A percentile compares a stretch with the other conserved stretches of the same genome.
phyloP scores from a whole-genome alignment of 2,888 invertebrate genomes.

The Ophraella communa region DNA sequence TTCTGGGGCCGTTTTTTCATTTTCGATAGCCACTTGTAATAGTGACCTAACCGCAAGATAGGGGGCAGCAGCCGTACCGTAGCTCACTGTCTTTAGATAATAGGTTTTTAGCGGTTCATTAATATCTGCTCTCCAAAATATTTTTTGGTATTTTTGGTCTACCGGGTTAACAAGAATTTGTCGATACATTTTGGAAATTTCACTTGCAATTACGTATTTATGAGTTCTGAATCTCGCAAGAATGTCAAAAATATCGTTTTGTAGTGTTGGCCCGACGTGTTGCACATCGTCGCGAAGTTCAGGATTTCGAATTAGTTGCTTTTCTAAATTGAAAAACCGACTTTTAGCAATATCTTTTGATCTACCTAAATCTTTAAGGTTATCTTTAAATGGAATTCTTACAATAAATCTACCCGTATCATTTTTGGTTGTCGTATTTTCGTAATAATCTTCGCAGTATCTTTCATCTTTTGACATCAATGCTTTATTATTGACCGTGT shows the following conservation, averaged over 20 bases:
- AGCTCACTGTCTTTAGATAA: not conserved
- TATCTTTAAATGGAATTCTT: too few relatives aligned
- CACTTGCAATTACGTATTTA: slow-evolving; percentile 35
- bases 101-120: slow-evolving; percentile 30
- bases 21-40: slow-evolving; percentile 40
- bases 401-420: too few relatives aligned
- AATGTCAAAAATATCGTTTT: too few relatives aligned
- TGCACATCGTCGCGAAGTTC: not conserved
- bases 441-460: too few relatives aligned
- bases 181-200: slow-evolving; percentile 31
- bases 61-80: not conserved
- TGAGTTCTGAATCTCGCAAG: not conserved
- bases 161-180: slow-evolving; percentile 21
- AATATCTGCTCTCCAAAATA: slow-evolving; percentile 49
- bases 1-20: slow-evolving; percentile 20
- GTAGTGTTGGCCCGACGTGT: too few relatives aligned
- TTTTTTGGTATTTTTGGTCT: slow-evolving; percentile 40
- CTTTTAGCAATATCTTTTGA: not conserved
- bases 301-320: not conserved
- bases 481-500: too few relatives aligned
- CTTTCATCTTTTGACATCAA: too few relatives aligned
- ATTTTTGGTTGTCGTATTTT: too few relatives aligned
- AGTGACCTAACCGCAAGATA: slow-evolving; percentile 43
- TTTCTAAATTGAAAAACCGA: not conserved
- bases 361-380: too few relatives aligned